phyloP scores from a whole-genome alignment of 2,113 vertebrate species.

The Formicarius rufipectus region DNA sequence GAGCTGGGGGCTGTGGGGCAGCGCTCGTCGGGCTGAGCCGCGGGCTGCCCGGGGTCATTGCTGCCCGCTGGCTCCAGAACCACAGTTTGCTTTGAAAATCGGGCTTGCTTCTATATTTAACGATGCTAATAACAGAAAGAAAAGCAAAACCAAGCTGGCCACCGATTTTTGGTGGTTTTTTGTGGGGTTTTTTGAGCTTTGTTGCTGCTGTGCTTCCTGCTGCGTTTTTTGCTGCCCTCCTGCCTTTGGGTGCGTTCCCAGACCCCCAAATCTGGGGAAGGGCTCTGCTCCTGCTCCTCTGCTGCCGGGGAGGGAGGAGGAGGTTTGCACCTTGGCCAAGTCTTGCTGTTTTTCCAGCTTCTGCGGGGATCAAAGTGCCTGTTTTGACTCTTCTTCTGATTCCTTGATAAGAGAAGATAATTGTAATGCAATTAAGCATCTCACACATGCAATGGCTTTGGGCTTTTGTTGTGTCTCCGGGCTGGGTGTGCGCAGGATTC shows the following conservation, averaged over 20 bases:
- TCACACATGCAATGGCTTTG: rapidly evolving
- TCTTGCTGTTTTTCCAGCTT: neutral
- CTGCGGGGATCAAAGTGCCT: neutral
- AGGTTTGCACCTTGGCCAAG: neutral
- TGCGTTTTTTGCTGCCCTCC: rapidly evolving
- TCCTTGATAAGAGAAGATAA: neutral
- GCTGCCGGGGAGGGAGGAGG: neutral
- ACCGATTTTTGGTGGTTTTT: neutral
- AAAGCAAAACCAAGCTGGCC: neutral
- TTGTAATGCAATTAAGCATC: neutral
- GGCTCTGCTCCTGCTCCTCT: neutral
- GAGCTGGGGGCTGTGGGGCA: neutral
- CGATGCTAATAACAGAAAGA: neutral
- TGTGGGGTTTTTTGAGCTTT: neutral
- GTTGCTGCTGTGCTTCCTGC: neutral
- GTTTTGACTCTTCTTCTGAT: neutral
- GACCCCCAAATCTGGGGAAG: neutral
- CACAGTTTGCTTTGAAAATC: rapidly evolving
- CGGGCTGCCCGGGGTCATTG: neutral
- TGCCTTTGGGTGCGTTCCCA: neutral
- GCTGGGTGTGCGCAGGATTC: neutral
- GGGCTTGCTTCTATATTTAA: neutral
- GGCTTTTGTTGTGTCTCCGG: slow-evolving; percentile 5
- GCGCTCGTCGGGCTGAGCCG: neutral
- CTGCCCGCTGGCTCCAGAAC: neutral